These are phyloP conservation scores for Zaprionus kolodkinae DNA, from an alignment of 1,140 invertebrate species.

Conservation along the genomic window DNA sequence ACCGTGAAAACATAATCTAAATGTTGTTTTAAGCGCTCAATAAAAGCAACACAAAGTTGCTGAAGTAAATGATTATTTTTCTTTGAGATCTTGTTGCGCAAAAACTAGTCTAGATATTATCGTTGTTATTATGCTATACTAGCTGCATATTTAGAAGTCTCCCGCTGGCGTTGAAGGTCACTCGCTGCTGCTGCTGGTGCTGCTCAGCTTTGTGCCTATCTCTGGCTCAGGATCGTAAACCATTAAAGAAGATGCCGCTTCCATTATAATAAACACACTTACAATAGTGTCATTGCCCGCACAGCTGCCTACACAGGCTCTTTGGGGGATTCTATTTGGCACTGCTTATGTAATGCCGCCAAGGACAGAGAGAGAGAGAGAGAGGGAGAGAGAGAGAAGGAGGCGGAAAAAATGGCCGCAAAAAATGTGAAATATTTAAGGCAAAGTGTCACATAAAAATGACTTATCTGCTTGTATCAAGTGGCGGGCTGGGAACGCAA, in stretches of 20 bases:
- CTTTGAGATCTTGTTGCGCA: background rate
- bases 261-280: slow-evolving; percentile 64
- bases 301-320: slow-evolving; percentile 16
- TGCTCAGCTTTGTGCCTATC: slow-evolving; percentile 48
- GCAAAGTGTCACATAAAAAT: slow-evolving; percentile 84
- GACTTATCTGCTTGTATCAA: slow-evolving; percentile 82
- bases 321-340: background rate
- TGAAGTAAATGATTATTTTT: slow-evolving; percentile 1
- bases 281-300: slow-evolving; percentile 71
- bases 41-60: background rate
- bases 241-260: slow-evolving; percentile 67
- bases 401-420: slow-evolving; percentile 50
- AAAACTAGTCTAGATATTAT: slow-evolving; percentile 4
- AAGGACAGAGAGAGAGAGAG: background rate
- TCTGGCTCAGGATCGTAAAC: slow-evolving; percentile 64
- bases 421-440: slow-evolving; percentile 83
- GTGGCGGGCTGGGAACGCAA: slow-evolving; percentile 57
- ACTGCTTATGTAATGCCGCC: slow-evolving; percentile 61
- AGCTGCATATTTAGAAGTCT: slow-evolving; percentile 9
- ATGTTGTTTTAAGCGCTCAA: background rate
- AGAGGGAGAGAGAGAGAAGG: background rate
- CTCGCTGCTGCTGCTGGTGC: slow-evolving; percentile 28
- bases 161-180: slow-evolving; percentile 53
- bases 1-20: background rate
- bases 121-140: background rate